Evolutionary conservation across 2,797 vertebrate genomes (phyloP).

Genomic region (Nothura maculosa): DNA sequence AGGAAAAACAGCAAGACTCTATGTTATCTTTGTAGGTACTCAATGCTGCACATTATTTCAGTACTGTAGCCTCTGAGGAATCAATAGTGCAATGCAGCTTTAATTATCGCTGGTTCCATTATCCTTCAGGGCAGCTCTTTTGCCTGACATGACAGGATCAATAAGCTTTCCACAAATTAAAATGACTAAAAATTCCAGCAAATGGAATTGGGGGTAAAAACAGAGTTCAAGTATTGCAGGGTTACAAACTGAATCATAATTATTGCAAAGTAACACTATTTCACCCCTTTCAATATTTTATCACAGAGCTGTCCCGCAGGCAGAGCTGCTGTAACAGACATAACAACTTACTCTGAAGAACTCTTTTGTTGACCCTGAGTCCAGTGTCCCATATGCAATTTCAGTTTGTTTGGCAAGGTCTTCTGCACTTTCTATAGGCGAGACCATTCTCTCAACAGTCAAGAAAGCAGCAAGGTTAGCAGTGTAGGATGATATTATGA

Average conservation of each 20-base stretch:
- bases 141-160: slow-evolving; percentile 38
- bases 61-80: slow-evolving; percentile 22
- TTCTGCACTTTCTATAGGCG: slow-evolving; percentile 90
- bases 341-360: slow-evolving; percentile 94
- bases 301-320: not conserved
- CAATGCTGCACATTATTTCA: slow-evolving; percentile 3
- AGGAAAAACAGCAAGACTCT: not conserved
- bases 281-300: not conserved
- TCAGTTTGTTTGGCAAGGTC: slow-evolving; percentile 98
- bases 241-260: not conserved
- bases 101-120: slow-evolving; percentile 63
- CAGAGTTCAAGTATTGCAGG: not conserved
- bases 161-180: slow-evolving; percentile 66
- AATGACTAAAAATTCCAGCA: slow-evolving; percentile 46
- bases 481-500: slow-evolving; percentile 99
- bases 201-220: slow-evolving; percentile 3
- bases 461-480: slow-evolving; percentile 98
- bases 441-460: slow-evolving; percentile 98
- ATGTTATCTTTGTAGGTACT: slow-evolving; percentile 21
- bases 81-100: slow-evolving; percentile 49
- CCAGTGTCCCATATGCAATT: slow-evolving; percentile 96
- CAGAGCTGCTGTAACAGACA: not conserved
- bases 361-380: slow-evolving; percentile 97
- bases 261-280: not conserved
- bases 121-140: not conserved